These are phyloP conservation scores for Empis stercorea DNA, from an alignment of 2,888 invertebrate genomes.

Conservation along the genomic window DNA sequence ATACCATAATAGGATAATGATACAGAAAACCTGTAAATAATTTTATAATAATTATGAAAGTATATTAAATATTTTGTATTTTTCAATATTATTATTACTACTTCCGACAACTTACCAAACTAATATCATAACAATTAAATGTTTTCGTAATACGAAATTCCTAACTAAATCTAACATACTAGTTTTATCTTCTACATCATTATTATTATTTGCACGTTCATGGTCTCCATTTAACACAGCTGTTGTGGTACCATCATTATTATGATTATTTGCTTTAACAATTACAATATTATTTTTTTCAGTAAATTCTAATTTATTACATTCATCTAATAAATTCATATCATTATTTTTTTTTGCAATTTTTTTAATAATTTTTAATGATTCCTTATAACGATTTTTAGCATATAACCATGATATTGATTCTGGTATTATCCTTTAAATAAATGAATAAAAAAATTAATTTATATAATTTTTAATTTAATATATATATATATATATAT, in stretches of 20 bases:
- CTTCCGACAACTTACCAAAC: constrained; percentile 28
- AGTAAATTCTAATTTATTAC: constrained; percentile 9
- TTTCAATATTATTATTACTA: too few species aligned
- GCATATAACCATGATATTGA: constrained; percentile 34
- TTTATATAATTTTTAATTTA: too few species aligned
- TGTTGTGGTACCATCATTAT: background rate
- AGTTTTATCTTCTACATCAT: background rate
- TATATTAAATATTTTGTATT: too few species aligned
- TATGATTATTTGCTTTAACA: background rate
- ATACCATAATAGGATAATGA: constrained; percentile 37
- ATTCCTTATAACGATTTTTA: constrained; percentile 26
- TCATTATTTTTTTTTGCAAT: constrained; percentile 25
- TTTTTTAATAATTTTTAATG: constrained; percentile 25
- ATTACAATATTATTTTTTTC: background rate
- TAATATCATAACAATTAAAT: constrained; percentile 15
- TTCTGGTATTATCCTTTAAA: constrained; percentile 32
- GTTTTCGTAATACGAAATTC: constrained; percentile 13
- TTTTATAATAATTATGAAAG: too few species aligned
- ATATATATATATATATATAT: too few species aligned
- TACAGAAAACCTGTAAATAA: constrained; percentile 27
- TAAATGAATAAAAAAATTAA: too few species aligned
- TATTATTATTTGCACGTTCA: background rate
- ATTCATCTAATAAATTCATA: constrained; percentile 12
- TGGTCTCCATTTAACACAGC: background rate
- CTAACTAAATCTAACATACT: constrained; percentile 9